Percentiles rank a stretch among this genome's conserved stretches.
Evolutionary conservation across 2,888 invertebrate genomes (phyloP).

Genomic region (Tinea trinotella): DNA sequence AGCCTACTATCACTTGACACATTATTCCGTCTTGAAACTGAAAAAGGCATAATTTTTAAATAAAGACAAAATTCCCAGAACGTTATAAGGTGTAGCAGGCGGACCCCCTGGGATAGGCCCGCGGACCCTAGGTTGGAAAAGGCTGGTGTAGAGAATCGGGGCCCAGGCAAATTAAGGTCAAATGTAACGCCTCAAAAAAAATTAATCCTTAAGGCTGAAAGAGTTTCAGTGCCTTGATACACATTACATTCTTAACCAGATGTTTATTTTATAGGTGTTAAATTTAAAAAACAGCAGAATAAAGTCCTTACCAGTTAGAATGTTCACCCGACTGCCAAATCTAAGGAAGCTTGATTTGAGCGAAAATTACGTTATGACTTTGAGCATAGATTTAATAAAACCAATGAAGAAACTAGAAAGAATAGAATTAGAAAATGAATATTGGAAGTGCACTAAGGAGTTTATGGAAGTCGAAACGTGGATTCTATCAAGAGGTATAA

Average conservation of each 20-base stretch:
- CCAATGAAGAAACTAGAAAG: slow-evolving; percentile 59
- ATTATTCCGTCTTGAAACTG: too few species aligned
- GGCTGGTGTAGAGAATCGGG: too few species aligned
- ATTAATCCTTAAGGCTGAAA: too few species aligned
- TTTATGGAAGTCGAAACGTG: slow-evolving; percentile 54
- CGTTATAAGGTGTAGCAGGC: too few species aligned
- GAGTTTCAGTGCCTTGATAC: not conserved
- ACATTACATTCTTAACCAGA: too few species aligned
- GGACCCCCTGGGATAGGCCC: too few species aligned
- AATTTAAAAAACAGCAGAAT: slow-evolving; percentile 74
- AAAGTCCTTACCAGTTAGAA: slow-evolving; percentile 58
- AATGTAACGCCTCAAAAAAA: too few species aligned
- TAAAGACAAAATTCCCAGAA: too few species aligned
- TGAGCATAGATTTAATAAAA: slow-evolving; percentile 59
- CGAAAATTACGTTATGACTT: slow-evolving; percentile 71
- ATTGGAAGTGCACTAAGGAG: slow-evolving; percentile 67
- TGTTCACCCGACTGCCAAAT: slow-evolving; percentile 69
- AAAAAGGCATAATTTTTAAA: too few species aligned
- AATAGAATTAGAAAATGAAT: slow-evolving; percentile 70
- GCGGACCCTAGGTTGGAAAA: too few species aligned
- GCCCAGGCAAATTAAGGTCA: too few species aligned
- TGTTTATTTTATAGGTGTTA: slow-evolving; percentile 50
- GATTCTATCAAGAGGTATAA: slow-evolving; percentile 46
- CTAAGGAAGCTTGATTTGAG: slow-evolving; percentile 72
- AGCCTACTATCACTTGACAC: too few species aligned